A percentile compares a stretch with the other conserved stretches of the same genome.
phyloP scores from a whole-genome alignment of 2,888 invertebrate genomes.

The Apoderus coryli region DNA sequence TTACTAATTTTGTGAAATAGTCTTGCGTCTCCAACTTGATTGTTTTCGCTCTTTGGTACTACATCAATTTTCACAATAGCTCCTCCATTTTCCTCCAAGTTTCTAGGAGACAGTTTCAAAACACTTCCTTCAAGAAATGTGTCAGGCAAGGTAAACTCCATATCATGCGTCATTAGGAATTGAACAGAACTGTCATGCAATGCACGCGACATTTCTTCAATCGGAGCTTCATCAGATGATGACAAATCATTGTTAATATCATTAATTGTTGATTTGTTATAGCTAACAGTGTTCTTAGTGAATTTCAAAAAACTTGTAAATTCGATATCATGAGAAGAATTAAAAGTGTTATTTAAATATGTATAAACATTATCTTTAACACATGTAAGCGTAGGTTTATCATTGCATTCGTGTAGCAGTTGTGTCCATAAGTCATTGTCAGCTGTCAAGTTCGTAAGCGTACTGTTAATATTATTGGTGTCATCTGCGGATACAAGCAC shows the following conservation, averaged over 20 bases:
- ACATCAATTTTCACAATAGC: slow-evolving; percentile 61
- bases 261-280: slow-evolving; percentile 24
- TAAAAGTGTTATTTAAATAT: slow-evolving; percentile 54
- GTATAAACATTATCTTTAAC: slow-evolving; percentile 62
- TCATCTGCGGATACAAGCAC: too few species aligned
- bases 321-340: slow-evolving; percentile 28
- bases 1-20: slow-evolving; percentile 56
- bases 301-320: slow-evolving; percentile 42
- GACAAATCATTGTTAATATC: slow-evolving; percentile 29
- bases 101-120: slow-evolving; percentile 57
- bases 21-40: slow-evolving; percentile 32
- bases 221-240: slow-evolving; percentile 35
- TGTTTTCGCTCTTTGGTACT: slow-evolving; percentile 36
- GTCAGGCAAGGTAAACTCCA: slow-evolving; percentile 57
- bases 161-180: slow-evolving; percentile 64
- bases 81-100: slow-evolving; percentile 59
- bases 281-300: slow-evolving; percentile 23
- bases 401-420: slow-evolving; percentile 52
- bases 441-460: slow-evolving; percentile 23
- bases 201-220: slow-evolving; percentile 61
- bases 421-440: slow-evolving; percentile 61
- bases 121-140: slow-evolving; percentile 58
- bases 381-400: slow-evolving; percentile 51
- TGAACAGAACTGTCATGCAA: slow-evolving; percentile 47
- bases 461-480: too few species aligned